Base-by-base conservation (phyloP, 2,888 invertebrate species). In the Abrostola triplasia region DNA sequence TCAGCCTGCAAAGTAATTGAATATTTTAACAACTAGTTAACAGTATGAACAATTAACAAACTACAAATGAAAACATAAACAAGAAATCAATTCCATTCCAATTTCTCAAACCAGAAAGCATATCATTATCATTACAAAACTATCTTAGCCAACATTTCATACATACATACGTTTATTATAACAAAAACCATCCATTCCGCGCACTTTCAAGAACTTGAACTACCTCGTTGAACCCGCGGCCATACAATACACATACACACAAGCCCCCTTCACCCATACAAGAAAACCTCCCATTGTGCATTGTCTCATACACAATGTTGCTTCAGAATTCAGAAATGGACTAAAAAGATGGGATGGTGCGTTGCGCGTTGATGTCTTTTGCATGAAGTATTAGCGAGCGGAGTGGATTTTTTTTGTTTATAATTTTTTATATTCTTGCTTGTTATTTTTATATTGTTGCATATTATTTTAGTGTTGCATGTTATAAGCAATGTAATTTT, bases 321-420 rank as follows among this genome's bases (percentile, higher is more conserved):
- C 74, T 70, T 77, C 70, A 73, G 65, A 77, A 81, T 70, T 77
- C 70, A 73, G 65, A 77, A 81, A 71, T 61, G 51, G 58, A 65
- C 66, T 79, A 82, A 84, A 83, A 79, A 79, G 71, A 74, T 76
- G 76, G 59, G 68, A 67, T 52, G 9, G 61, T 68, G 63, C 10
- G 48, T 51, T 64, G 70, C 77, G 76, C 82, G 84, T 83, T 86
- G 79, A 87, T 83, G 82, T 84, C 83, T 87, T 87, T 85, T 86
- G 73, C 74, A 79, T 73, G 70, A 51, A 64, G 61, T 56, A 70
- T 68, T 73, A 73, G 50, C 51, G 48, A 42, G 50, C 58, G 37
- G 40, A 12, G 51, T 52, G 36, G 11, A 5, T 47, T n/a, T 47
- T 42, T 58, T 57, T 51, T 58, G 55, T 59, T 56, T 64, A 63